Conservation (phyloP, 2,113 vertebrate species). For the Microtus pennsylvanicus region DNA sequence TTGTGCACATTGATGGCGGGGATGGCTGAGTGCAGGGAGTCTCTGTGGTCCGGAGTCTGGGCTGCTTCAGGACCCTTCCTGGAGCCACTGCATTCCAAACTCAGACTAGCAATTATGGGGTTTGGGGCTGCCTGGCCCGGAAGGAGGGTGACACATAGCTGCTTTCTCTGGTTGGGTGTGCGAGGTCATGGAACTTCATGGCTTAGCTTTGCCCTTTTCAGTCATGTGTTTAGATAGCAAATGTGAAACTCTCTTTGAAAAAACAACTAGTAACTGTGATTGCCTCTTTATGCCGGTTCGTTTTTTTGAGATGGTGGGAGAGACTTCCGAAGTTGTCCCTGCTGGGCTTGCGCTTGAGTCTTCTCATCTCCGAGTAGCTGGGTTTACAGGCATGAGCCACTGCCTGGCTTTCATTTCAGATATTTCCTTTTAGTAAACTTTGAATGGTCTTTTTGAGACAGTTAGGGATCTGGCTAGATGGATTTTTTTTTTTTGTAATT, state of each 20-base stretch:
- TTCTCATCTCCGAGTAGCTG: background rate
- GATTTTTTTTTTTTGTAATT: background rate
- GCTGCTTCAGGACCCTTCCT: background rate
- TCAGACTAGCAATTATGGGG: background rate
- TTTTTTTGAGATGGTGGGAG: background rate
- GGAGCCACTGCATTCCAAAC: background rate
- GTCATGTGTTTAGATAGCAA: background rate
- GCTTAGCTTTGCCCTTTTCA: slow-evolving; percentile 2
- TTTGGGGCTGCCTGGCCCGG: background rate
- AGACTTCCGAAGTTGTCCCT: background rate
- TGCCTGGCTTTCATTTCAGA: background rate
- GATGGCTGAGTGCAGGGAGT: background rate
- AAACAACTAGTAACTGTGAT: background rate
- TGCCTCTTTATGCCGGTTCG: background rate
- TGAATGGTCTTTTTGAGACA: background rate
- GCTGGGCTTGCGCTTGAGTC: background rate
- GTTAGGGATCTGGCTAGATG: background rate
- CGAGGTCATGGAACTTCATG: background rate
- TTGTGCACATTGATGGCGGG: background rate
- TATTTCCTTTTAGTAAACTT: slow-evolving; percentile 28
- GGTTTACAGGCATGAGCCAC: background rate
- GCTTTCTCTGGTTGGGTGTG: background rate
- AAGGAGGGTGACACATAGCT: background rate
- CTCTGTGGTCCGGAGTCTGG: background rate
- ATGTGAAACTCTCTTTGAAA: background rate